These are phyloP conservation scores for Heliconius hewitsoni DNA, from an alignment of 1,140 invertebrate species.

Conservation along the genomic window DNA sequence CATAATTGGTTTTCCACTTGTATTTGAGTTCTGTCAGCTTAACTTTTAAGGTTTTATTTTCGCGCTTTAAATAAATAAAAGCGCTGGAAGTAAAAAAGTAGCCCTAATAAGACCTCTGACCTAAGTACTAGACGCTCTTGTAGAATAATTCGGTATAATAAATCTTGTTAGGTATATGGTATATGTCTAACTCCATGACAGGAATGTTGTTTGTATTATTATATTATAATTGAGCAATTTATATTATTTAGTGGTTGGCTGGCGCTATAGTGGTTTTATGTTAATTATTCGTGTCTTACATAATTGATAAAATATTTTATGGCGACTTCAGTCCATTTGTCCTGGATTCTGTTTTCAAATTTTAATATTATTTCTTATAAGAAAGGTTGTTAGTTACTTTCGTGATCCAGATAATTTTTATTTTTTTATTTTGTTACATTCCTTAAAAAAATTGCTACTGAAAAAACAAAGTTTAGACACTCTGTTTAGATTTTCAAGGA, in stretches of 20 bases:
- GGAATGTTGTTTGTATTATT: conserved; percentile 35
- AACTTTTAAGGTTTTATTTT: no score
- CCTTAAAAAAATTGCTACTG: no score
- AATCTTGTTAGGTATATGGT: conserved; percentile 17
- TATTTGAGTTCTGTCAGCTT: conserved; percentile 18
- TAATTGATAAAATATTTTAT: conserved; percentile 11
- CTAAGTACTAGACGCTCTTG: not conserved
- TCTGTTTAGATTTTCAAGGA: no score
- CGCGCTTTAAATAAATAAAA: not conserved
- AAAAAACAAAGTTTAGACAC: no score
- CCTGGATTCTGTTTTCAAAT: not conserved
- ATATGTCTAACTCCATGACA: conserved; percentile 24
- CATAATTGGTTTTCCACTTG: not conserved
- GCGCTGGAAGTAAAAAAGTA: not conserved
- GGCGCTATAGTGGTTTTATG: conserved; percentile 30
- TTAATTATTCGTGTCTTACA: conserved; percentile 13
- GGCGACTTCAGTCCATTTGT: not conserved
- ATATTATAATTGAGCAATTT: conserved; percentile 34
- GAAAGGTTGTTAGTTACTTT: no score
- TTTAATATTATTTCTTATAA: not conserved
- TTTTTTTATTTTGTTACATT: no score
- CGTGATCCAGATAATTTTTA: no score
- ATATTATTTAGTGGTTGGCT: conserved; percentile 26
- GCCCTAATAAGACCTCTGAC: not conserved
- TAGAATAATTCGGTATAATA: conserved; percentile 14